These are phyloP conservation scores for Cyaniris semiargus DNA, from an alignment of 2,888 invertebrate genomes.

Conservation along the genomic window DNA sequence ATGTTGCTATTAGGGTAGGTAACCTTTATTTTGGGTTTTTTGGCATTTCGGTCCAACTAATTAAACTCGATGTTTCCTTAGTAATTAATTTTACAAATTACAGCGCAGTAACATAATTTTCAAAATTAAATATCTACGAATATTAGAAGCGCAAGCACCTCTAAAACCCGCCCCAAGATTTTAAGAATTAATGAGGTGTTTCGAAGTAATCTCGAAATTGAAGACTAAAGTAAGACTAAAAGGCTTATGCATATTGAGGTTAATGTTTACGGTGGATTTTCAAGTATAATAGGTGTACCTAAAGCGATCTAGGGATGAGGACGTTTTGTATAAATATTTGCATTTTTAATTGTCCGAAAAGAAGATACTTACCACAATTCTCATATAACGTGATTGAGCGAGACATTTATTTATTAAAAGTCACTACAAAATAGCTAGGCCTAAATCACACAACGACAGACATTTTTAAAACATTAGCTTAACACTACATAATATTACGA, in stretches of 20 bases:
- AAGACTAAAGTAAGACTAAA: conserved; percentile 24
- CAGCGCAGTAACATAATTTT: neutral
- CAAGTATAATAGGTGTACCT: neutral
- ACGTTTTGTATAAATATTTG: neutral
- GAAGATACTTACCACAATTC: too few species aligned
- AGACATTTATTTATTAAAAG: neutral
- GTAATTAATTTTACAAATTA: neutral
- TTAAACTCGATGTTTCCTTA: neutral
- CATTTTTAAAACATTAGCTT: neutral
- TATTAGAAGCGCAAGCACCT: conserved; percentile 22
- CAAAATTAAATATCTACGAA: conserved; percentile 10
- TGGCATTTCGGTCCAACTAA: neutral
- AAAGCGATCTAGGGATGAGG: neutral
- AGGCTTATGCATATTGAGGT: conserved; percentile 23
- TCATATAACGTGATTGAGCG: neutral
- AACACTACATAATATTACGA: neutral
- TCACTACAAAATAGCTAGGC: neutral
- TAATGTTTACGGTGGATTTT: conserved; percentile 17
- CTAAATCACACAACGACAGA: neutral
- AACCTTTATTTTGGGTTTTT: neutral
- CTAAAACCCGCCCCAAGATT: conserved; percentile 3
- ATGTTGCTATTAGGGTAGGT: neutral
- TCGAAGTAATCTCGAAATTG: conserved; percentile 24
- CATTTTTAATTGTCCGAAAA: too few species aligned
- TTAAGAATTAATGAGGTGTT: conserved; percentile 20